Evolutionary conservation across 2,113 vertebrate species (phyloP).

Genomic region (Elephantulus edwardii): DNA sequence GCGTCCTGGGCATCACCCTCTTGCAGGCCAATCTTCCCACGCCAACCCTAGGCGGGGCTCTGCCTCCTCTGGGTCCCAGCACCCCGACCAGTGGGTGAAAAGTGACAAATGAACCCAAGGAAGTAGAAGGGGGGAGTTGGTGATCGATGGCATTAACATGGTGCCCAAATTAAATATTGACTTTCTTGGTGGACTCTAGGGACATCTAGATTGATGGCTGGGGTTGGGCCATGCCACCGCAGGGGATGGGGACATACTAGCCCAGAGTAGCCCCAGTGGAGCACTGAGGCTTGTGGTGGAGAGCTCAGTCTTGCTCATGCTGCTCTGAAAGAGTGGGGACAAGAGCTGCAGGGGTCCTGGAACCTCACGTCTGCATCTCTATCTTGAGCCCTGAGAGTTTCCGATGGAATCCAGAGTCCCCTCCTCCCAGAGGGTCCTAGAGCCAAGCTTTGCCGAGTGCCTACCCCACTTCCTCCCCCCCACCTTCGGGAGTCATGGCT

Average conservation of each 20-base stretch:
- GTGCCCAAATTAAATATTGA: constrained; percentile 82
- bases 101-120: constrained; percentile 67
- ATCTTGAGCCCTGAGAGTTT: background rate
- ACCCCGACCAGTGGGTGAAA: constrained; percentile 21
- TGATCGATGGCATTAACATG: constrained; percentile 76
- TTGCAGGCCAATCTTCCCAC: background rate
- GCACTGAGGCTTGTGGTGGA: background rate
- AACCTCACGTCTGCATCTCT: background rate
- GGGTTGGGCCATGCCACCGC: constrained; percentile 37
- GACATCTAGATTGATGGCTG: constrained; percentile 70
- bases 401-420: background rate
- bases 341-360: background rate
- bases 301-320: background rate
- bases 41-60: background rate
- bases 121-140: constrained; percentile 2
- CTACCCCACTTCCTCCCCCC: background rate
- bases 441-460: background rate
- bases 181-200: constrained; percentile 75
- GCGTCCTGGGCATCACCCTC: background rate
- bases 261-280: constrained; percentile 33
- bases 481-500: background rate
- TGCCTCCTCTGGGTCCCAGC: background rate
- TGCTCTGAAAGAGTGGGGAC: background rate
- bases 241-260: constrained; percentile 45
- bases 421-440: background rate